Conservation (phyloP, 2,888 invertebrate genomes). For the Tromatobia lineatoria region DNA sequence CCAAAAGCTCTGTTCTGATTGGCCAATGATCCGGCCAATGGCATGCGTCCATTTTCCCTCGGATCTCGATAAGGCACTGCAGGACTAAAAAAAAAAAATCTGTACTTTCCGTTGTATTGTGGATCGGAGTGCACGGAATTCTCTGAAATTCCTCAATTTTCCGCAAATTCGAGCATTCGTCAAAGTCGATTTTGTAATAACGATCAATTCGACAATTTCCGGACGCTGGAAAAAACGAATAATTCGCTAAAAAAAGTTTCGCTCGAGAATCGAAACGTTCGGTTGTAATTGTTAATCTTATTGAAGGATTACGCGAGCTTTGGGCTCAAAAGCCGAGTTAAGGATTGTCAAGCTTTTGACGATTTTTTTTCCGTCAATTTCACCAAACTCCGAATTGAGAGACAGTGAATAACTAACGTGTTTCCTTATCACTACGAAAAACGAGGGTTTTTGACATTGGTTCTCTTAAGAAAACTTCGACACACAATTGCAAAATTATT, state of each 20-base stretch:
- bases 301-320: neutral
- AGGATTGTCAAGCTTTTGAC: neutral
- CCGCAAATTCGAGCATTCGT: neutral
- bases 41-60: neutral
- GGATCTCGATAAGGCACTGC: neutral
- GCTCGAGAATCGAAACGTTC: neutral
- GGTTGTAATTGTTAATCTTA: neutral
- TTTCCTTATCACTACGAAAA: neutral
- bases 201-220: neutral
- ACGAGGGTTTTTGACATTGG: neutral
- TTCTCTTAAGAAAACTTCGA: neutral
- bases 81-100: neutral
- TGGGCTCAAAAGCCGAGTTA: neutral
- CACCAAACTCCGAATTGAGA: neutral
- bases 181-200: neutral
- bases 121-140: conserved; percentile 4
- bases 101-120: neutral
- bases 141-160: neutral
- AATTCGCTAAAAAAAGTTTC: neutral
- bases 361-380: neutral
- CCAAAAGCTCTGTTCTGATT: neutral
- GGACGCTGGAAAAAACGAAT: neutral
- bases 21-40: conserved; percentile 12
- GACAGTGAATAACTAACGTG: neutral
- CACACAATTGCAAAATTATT: conserved; percentile 24